A percentile compares a stretch with the other conserved stretches of the same genome.
phyloP scores from a whole-genome alignment of 2,888 invertebrate species.

The Hydraecia micacea region DNA sequence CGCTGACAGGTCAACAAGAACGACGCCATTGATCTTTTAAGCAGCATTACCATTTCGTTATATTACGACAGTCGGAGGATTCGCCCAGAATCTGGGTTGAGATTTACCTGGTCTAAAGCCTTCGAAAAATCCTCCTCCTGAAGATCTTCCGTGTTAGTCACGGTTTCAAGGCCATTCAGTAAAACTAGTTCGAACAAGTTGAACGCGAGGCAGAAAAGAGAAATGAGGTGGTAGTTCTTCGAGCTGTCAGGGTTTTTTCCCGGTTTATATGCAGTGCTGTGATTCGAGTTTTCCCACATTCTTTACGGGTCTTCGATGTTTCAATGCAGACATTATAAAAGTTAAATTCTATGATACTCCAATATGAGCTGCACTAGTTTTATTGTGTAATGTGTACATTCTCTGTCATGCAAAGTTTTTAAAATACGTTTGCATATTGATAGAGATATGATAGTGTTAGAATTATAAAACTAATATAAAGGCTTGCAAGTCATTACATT shows the following conservation, averaged over 20 bases:
- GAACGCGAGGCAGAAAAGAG: background rate
- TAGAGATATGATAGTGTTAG: slow-evolving; percentile 21
- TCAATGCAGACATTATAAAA: background rate
- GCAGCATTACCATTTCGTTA: too few relatives aligned
- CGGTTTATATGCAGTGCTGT: background rate
- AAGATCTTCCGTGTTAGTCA: background rate
- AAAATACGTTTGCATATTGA: background rate
- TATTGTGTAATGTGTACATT: background rate
- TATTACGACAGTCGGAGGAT: background rate
- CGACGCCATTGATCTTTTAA: background rate
- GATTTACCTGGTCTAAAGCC: background rate
- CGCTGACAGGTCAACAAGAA: background rate
- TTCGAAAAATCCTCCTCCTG: background rate
- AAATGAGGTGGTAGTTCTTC: background rate
- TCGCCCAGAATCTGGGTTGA: background rate
- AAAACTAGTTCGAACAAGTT: background rate
- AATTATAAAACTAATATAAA: slow-evolving; percentile 16
- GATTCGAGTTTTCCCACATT: background rate
- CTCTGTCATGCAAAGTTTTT: background rate
- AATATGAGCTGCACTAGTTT: background rate
- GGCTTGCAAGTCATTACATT: slow-evolving; percentile 16
- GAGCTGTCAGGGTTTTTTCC: too few relatives aligned
- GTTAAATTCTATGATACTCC: background rate
- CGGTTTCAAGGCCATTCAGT: background rate
- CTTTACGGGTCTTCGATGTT: background rate